phyloP scores from a whole-genome alignment of 2,888 invertebrate genomes.

The Lithophane leautieri region DNA sequence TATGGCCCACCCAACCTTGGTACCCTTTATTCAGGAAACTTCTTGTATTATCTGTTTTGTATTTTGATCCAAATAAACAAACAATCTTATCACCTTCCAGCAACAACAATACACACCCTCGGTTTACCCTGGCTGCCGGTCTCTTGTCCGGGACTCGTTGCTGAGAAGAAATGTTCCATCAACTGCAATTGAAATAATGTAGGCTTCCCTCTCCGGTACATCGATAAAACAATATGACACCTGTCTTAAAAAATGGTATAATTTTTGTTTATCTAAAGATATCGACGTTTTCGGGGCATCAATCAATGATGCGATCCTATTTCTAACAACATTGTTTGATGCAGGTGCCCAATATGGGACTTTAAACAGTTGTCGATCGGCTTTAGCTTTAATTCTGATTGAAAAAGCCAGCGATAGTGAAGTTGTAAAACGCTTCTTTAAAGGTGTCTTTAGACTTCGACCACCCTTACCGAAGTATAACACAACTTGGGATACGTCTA shows the following conservation, averaged over 20 bases:
- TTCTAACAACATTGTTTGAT: no score
- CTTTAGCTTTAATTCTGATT: no score
- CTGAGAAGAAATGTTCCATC: constrained; percentile 7
- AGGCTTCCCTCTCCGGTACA: neutral
- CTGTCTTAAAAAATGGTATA: constrained; percentile 13
- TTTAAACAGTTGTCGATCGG: no score
- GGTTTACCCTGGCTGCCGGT: constrained; percentile 22
- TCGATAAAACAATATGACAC: constrained; percentile 3
- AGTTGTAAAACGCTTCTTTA: no score
- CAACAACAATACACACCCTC: constrained; percentile 1
- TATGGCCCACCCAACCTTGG: constrained; percentile 3
- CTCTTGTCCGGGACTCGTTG: constrained; percentile 17
- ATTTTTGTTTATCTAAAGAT: neutral
- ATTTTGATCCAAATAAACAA: constrained; percentile 4
- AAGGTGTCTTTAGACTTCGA: neutral
- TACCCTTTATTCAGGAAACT: neutral
- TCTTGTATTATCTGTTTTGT: neutral
- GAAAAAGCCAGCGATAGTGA: no score
- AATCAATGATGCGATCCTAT: neutral
- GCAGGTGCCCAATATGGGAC: no score
- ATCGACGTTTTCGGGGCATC: neutral
- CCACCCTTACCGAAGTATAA: constrained; percentile 27
- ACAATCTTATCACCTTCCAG: neutral
- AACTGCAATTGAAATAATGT: neutral
- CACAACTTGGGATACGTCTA: constrained; percentile 4